Conservation (phyloP, 2,797 vertebrate genomes). For the Scolopax rusticola region DNA sequence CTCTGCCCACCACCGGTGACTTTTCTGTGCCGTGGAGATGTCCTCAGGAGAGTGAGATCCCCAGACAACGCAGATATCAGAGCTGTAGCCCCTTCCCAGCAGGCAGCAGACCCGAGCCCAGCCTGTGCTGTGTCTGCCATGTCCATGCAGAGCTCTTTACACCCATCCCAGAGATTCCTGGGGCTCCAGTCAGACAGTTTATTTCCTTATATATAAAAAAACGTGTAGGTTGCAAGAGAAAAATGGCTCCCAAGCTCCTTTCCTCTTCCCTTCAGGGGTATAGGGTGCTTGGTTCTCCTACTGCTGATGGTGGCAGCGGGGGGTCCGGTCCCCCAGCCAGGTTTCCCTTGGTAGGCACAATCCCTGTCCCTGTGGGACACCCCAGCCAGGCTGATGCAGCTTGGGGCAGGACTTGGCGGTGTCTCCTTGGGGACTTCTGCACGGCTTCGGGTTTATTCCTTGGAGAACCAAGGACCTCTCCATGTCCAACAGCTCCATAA, state of each 20-base stretch:
- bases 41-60: not conserved
- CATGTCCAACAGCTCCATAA: not conserved
- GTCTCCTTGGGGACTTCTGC: not conserved
- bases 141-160: not conserved
- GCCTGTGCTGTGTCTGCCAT: not conserved
- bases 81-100: not conserved
- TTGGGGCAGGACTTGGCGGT: accelerated
- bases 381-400: not conserved
- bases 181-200: not conserved
- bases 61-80: accelerated
- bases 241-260: not conserved
- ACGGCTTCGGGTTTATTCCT: accelerated
- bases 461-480: not conserved
- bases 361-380: not conserved
- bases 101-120: not conserved
- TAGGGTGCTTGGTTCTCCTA: accelerated
- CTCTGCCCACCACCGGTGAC: not conserved
- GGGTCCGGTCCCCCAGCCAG: accelerated
- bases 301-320: not conserved
- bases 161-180: not conserved
- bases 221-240: not conserved
- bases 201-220: not conserved
- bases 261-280: not conserved
- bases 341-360: accelerated
- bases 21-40: not conserved